Evolutionary conservation across 2,797 vertebrate genomes (phyloP), one percentile per base, ranked within the genome.

Genomic region (Chromobotia macracanthus): DNA sequence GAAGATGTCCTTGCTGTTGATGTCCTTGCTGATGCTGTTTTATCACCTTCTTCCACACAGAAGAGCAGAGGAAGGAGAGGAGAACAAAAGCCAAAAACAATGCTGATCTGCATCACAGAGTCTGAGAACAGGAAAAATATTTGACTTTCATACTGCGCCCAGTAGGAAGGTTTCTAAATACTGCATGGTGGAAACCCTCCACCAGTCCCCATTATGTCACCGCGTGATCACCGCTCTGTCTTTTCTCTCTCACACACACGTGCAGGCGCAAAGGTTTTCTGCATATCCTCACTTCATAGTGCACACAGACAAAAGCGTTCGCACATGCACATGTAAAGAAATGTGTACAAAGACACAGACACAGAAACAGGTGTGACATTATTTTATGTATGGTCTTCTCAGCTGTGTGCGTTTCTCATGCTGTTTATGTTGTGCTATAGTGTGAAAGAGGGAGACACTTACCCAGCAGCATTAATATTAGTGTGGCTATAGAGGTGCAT

Each of bases 381-480:
- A 71, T 58, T 21, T 75, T 69, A 41, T 76, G 77, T 79, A 63
- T 81, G 38, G 23, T 28, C n/a, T 77, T 44, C 72, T 86, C 55
- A 38, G 64, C 1, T 11, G 83, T 72, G 67, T 19, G 82, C 78
- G 80, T 79, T 16, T 61, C 23, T 77, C 89, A 89, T 90, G 88
- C 87, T 84, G 69, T 80, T 87, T 72, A 11, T 56, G 23, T 46
- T 51, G 44, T 58, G 60, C 65, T 80, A 55, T 41, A 68, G 25
- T 79, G 28, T 48, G 50, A 60, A 16, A 44, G 70, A 21, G 63
- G 50, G 38, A 67, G 75, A 79, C 94, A 98, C 97, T 98, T 98
- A 99, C 97, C 97, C 94, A 96, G 94, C 94, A 96, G 93, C 90
- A 90, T 89, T 86, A 91, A 92, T 87, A 90, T 93, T 94, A 90